Evolutionary conservation across 2,113 vertebrate species (phyloP).

Genomic region (Platysteira castanea): DNA sequence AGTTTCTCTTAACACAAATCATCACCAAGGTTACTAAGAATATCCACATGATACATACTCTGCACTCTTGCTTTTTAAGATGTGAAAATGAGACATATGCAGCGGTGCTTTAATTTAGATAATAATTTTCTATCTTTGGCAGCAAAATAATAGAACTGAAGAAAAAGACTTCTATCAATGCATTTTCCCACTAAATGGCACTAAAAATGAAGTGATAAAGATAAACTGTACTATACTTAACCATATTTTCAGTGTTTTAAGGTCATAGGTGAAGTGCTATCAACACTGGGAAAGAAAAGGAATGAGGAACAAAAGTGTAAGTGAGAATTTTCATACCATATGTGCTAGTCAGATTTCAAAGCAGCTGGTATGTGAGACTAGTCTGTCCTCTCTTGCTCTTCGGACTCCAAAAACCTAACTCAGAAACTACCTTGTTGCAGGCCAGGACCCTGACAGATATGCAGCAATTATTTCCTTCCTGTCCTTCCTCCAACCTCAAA

Average conservation of each 20-base stretch:
- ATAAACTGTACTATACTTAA: not conserved
- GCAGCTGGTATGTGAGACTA: not conserved
- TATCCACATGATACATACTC: not conserved
- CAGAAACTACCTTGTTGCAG: not conserved
- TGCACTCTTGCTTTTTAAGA: not conserved
- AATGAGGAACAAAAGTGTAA: not conserved
- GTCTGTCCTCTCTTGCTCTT: not conserved
- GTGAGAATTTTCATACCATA: not conserved
- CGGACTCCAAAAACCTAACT: not conserved
- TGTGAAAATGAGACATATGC: not conserved
- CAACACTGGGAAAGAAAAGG: not conserved
- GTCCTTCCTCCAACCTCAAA: not conserved
- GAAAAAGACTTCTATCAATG: not conserved
- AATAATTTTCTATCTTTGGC: not conserved
- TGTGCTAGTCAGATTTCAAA: not conserved
- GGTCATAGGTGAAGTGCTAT: not conserved
- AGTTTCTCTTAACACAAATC: not conserved
- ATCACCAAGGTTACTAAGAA: constrained; percentile 19
- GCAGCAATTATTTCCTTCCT: not conserved
- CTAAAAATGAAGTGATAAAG: not conserved
- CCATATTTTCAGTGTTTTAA: not conserved
- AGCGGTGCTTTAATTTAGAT: constrained; percentile 20
- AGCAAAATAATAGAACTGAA: not conserved
- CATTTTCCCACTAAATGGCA: not conserved
- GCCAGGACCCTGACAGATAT: not conserved